Conservation (phyloP, 2,888 invertebrate species). For the Andricus quercusramuli region DNA sequence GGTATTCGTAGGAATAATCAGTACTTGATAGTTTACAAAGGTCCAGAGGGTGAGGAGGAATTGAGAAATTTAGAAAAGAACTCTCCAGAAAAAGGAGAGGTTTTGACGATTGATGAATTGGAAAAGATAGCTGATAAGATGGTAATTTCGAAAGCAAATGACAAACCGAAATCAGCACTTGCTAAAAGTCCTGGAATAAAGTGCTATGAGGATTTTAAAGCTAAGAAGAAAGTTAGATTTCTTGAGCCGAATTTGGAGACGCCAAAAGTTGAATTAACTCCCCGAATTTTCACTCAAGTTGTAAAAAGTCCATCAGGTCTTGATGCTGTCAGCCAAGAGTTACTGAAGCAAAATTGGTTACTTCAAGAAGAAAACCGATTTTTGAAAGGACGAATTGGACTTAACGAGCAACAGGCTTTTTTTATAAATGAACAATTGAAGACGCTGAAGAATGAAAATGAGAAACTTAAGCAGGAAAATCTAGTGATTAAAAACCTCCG, state of each 20-base stretch:
- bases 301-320: background rate
- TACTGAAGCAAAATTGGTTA: background rate
- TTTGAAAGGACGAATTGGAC: background rate
- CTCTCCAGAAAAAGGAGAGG: background rate
- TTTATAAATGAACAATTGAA: background rate
- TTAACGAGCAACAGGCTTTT: background rate
- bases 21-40: constrained; percentile 65
- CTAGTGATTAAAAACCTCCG: background rate
- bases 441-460: background rate
- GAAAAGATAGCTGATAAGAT: background rate
- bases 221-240: background rate
- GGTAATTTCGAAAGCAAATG: background rate
- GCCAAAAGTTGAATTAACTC: background rate
- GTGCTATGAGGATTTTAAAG: background rate
- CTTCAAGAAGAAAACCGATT: constrained; percentile 1
- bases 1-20: constrained; percentile 70
- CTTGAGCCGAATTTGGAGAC: background rate
- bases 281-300: background rate
- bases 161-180: background rate
- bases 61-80: background rate
- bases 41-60: constrained; percentile 37
- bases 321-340: background rate
- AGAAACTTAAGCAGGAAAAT: background rate
- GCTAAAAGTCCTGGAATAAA: background rate
- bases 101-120: background rate